Conservation (phyloP, 2,797 vertebrate genomes). For the Pangasius macronema region DNA sequence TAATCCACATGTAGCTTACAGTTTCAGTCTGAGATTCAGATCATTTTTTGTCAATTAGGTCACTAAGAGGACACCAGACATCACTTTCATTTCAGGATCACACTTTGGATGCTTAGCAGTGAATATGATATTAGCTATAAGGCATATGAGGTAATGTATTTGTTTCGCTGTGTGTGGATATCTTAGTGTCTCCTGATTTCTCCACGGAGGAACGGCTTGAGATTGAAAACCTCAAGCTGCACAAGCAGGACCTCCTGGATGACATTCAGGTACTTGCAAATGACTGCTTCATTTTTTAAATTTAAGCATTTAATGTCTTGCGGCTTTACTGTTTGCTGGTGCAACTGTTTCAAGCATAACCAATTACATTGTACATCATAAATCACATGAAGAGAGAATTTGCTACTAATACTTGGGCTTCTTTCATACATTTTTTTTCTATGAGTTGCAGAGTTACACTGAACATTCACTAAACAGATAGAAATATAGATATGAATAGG, state of each 20-base stretch:
- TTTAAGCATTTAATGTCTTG: background rate
- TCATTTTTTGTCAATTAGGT: background rate
- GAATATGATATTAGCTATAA: background rate
- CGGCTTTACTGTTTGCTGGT: background rate
- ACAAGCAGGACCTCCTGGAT: slow-evolving; percentile 73
- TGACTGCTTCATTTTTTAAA: background rate
- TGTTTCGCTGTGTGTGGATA: background rate
- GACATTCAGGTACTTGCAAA: slow-evolving; percentile 71
- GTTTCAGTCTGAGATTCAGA: background rate
- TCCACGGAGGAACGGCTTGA: slow-evolving; percentile 72
- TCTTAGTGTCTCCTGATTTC: slow-evolving; percentile 62
- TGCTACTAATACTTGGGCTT: background rate
- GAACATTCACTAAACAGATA: background rate
- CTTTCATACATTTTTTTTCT: background rate
- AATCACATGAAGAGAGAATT: too few relatives aligned
- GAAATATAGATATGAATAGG: background rate
- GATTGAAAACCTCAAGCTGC: slow-evolving; percentile 72
- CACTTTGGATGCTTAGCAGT: background rate
- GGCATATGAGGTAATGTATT: background rate
- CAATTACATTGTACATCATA: too few relatives aligned
- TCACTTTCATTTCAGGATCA: background rate
- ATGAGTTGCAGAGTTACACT: background rate
- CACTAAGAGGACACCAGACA: background rate
- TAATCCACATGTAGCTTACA: background rate
- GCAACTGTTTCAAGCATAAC: background rate